These are phyloP conservation scores for Gymnothorax javanicus DNA, from an alignment of 2,797 vertebrate genomes.

Conservation along the genomic window DNA sequence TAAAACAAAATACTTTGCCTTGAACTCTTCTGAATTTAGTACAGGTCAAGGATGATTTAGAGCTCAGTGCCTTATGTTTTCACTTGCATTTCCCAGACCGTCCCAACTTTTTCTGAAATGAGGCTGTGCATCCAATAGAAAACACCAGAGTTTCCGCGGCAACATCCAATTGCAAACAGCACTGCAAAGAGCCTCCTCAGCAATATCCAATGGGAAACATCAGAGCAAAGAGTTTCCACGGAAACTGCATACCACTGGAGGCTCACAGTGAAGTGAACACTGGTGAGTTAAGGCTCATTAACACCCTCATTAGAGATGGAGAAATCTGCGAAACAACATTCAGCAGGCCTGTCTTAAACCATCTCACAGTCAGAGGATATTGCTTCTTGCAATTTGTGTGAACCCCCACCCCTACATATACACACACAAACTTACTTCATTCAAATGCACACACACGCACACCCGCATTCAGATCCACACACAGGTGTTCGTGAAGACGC, in stretches of 20 bases:
- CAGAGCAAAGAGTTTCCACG: conserved; percentile 17
- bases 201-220: neutral
- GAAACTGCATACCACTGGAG: conserved; percentile 6
- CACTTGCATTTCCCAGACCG: too few species aligned
- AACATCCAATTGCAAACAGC: too few species aligned
- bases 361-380: neutral
- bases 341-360: neutral
- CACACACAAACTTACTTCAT: neutral
- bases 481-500: neutral
- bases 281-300: conserved; percentile 11
- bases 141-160: too few species aligned
- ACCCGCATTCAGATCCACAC: neutral
- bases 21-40: too few species aligned
- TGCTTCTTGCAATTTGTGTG: neutral
- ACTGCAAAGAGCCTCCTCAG: neutral
- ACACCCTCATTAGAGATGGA: conserved; percentile 17
- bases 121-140: too few species aligned
- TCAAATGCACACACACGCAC: neutral
- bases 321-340: conserved; percentile 3
- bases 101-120: too few species aligned
- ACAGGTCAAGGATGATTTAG: too few species aligned
- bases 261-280: neutral
- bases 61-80: too few species aligned
- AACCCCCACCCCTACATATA: neutral
- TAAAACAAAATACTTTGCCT: too few species aligned